Base-by-base conservation (phyloP, 2,888 invertebrate genomes). In the Drosophila monieri region DNA sequence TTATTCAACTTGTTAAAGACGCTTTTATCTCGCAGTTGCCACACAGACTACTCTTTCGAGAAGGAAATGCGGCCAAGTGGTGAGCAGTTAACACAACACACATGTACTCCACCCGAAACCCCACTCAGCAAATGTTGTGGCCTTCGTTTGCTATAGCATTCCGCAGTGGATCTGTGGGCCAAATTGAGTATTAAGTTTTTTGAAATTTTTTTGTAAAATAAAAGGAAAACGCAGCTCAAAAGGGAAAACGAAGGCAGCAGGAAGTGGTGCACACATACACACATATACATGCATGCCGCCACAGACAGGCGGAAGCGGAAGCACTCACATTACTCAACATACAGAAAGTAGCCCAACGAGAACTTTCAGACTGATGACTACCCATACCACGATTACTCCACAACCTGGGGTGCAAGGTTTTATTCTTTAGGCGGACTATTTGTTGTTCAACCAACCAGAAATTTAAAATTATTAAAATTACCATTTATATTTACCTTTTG, bases 131-230 rank as follows among this genome's bases (percentile, higher is more conserved):
- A 35, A 14, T 27, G 21, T n/a, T 15, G 18, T 8, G 55, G 18
- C 64, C 55, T 48, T 41, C 27, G 27, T 14, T 25, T 32, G 52
- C 47, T 43, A 52, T 51, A 43, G 62, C 72, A 80, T 80, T 77
- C 67, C 52, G 46, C 43, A 70, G 43, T 46, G 55, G 60, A 61
- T 49, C 47, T 74, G 48, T 54, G 52, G 60, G 66, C 67, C 76
- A 85, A 85, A 85, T 83, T 81, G 81, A 74, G 81, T 77, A 85
- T 81, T 81, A 83, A 85, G 85, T 77, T 81, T 83, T 83, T 80
- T 68, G 76, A 67, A 78, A 73, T 73, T 76, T 76, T 39, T 77
- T 35, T 39, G 23, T 32, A 8, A 61, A 61, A 57, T 47, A 46
- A 61, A 61, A 46, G 35, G 46, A 46, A 30, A 51, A 52, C 44